Base-by-base conservation (phyloP, 2,113 vertebrate genomes). In the Hippocampus zosterae region DNA sequence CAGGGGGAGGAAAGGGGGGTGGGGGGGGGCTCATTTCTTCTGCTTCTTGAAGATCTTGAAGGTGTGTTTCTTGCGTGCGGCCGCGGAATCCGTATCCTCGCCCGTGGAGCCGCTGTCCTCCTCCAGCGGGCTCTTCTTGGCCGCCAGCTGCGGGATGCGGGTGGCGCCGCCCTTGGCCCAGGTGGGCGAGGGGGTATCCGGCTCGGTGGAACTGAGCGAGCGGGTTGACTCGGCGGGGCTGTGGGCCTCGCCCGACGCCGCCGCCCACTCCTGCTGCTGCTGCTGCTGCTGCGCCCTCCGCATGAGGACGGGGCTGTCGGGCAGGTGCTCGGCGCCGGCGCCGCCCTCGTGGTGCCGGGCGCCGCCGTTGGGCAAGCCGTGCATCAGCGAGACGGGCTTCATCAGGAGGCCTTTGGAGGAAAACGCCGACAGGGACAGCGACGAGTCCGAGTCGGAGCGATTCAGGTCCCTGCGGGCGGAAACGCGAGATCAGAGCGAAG, bases 1-100 rank as follows among this genome's bases (percentile, higher is more conserved):
- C 13, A 12, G 21, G 33, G 69, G 75, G 46, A 76, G 77, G 79
- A 75, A 69, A n/a, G 62, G 33, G 61, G 25, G 72, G 78, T 74
- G 71, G 60, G 33, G 62, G 29, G 71, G 78, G 76, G 71, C 85
- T 84, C 70, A 98, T 91, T 98, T 98, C 88, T 90, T 96, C 92
- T 95, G 95, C 79, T 98, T 98, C 92, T 98, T 98, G 89, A 98
- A 98, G 86, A 98, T 95, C 94, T 98, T 98, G 81, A 98, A 95
- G 81, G 95, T 94, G 88, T 96, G 95, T 90, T 98, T 98, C 91
- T 97, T 98, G 91, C 94, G 94, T 88, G 93, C 93, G 79, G 93
- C 93, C 72, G 90, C 87, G 15, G 93, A 93, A 85, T 98, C 97
- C 37, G 94, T 95, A 81, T 98, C 96, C 79, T 98, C 97, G 0